A percentile compares a stretch with the other conserved stretches of the same genome.
phyloP scores from a whole-genome alignment of 2,888 invertebrate species.

The Trachelus tabidus region DNA sequence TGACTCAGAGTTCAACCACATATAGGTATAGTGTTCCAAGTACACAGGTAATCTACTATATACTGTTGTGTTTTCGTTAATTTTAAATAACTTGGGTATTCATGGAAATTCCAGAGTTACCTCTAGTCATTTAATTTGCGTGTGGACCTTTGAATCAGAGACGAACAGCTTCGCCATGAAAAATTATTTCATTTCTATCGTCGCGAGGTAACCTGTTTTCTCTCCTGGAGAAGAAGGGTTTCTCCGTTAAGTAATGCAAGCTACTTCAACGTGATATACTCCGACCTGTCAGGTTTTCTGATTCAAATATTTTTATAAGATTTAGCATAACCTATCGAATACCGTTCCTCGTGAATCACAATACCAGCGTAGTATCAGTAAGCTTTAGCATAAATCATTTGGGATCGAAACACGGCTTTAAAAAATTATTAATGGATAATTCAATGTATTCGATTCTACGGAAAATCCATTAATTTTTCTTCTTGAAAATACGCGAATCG shows the following conservation, averaged over 20 bases:
- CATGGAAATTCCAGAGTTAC: neutral
- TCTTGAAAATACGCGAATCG: too few species aligned
- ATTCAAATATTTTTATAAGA: neutral
- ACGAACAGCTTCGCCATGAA: too few species aligned
- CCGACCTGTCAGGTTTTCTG: neutral
- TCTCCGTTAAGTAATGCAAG: neutral
- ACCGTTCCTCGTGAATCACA: too few species aligned
- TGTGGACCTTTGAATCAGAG: too few species aligned
- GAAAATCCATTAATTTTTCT: too few species aligned
- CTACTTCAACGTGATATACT: neutral
- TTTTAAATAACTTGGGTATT: neutral
- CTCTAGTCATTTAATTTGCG: neutral
- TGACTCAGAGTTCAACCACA: neutral
- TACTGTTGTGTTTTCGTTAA: neutral
- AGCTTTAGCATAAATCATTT: too few species aligned
- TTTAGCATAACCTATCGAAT: too few species aligned
- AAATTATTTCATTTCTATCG: neutral
- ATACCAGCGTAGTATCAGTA: too few species aligned
- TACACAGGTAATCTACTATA: neutral
- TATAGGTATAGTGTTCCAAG: neutral
- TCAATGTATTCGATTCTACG: too few species aligned
- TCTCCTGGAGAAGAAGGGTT: neutral
- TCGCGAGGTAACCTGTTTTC: neutral
- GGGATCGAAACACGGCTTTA: too few species aligned
- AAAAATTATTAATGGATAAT: too few species aligned